Conservation (phyloP, 2,888 invertebrate genomes). For the Eristalis arbustorum region DNA sequence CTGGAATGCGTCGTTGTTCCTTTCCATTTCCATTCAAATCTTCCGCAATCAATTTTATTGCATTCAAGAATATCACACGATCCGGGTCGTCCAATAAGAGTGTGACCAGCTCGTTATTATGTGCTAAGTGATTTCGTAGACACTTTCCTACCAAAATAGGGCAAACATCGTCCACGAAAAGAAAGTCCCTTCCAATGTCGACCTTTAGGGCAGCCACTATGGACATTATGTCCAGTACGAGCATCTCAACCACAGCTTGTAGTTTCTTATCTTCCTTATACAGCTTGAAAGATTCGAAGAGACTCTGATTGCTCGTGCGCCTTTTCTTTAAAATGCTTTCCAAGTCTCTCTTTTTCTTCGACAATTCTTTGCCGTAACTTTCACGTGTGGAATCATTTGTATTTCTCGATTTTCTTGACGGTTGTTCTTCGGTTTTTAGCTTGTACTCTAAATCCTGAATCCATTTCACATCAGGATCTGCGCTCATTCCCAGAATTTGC, state of each 20-base stretch:
- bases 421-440: neutral
- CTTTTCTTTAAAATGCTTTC: neutral
- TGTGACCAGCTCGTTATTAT: slow-evolving; percentile 57
- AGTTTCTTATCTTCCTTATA: slow-evolving; percentile 48
- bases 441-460: neutral
- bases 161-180: slow-evolving; percentile 64
- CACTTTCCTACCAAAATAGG: slow-evolving; percentile 70
- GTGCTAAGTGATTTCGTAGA: slow-evolving; percentile 72
- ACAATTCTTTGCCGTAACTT: slow-evolving; percentile 1
- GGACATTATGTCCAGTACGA: slow-evolving; percentile 71
- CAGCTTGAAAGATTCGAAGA: neutral
- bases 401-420: neutral
- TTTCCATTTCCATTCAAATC: neutral
- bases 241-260: slow-evolving; percentile 67
- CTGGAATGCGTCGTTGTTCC: neutral
- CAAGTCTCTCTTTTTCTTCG: slow-evolving; percentile 2
- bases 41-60: neutral
- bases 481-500: neutral
- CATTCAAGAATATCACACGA: slow-evolving; percentile 30
- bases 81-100: slow-evolving; percentile 55
- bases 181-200: slow-evolving; percentile 7
- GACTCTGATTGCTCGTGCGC: neutral
- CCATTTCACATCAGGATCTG: neutral
- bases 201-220: slow-evolving; percentile 35
- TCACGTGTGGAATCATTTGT: neutral